Evolutionary conservation across 1,140 invertebrate species (phyloP), one percentile per base, ranked within the genome.

Genomic region (Meloidogyne chitwoodi): DNA sequence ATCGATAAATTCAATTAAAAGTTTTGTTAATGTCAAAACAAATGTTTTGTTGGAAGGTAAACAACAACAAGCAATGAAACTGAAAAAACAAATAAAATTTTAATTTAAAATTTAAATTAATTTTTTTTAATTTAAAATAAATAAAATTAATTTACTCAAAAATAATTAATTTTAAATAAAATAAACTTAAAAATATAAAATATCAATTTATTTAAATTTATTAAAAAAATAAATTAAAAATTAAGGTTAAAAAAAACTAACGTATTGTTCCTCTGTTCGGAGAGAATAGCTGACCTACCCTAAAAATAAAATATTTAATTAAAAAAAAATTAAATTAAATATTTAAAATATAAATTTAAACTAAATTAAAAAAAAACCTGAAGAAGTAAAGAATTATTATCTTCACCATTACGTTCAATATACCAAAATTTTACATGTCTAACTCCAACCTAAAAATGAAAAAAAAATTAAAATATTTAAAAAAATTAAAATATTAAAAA

Each of bases 391-490:
- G 62, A 31, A 38, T 68, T 31, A 14, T 69, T 16, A 44, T 76
- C 61, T 5, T 63, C 44, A 11, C 44, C 34, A 62, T 62, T 69
- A 22, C 56, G 19, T 29, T 78, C 77, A 26, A 83, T 38, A 68
- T 82, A 84, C 83, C 83, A 83, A 68, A 83, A 83, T 72, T 83
- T 83, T 12, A 83, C 83, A 62, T 83, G 83, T 26, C 83, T 75
- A 4, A 68, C 81, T 2, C 77, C 77, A 41, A 67, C 65, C 48
- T 56, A 5, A 6, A 56, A 56, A n/a, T 19, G 0, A 16, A 44
- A 44, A 11, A 44, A 14, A 44, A 5, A 14, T 2, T 14, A 14
- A 44, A 14, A 14, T 14, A 14, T 16, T 10, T 16, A 44, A 44
- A 16, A 44, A 44, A n/a, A 44, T 4, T 24, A 34, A 69, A 34